A percentile compares a stretch with the other conserved stretches of the same genome.
Conservation (phyloP, 2,797 vertebrate genomes). For the Dicrostonyx torquatus region DNA sequence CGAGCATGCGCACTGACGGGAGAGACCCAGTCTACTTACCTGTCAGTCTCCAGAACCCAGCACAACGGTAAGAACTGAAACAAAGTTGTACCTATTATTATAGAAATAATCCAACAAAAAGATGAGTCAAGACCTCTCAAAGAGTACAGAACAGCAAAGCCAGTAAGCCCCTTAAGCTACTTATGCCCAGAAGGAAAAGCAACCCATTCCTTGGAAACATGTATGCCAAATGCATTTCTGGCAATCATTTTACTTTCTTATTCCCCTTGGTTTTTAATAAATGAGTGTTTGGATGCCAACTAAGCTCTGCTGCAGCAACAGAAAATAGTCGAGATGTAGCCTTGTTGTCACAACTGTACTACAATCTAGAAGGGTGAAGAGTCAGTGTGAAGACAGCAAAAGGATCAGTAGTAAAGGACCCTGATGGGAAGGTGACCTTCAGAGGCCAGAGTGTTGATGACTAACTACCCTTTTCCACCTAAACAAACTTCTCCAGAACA, state of each 20-base stretch:
- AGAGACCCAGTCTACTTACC: neutral
- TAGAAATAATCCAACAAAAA: conserved; percentile 46
- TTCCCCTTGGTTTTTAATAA: conserved; percentile 60
- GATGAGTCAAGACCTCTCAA: neutral
- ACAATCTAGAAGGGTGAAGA: conserved; percentile 3
- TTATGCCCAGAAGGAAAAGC: conserved; percentile 53
- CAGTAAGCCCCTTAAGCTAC: conserved; percentile 51
- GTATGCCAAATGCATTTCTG: conserved; percentile 61
- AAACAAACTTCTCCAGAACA: conserved; percentile 50
- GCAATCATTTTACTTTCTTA: conserved; percentile 66
- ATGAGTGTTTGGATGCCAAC: conserved; percentile 48
- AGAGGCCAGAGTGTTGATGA: neutral
- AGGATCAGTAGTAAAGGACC: neutral
- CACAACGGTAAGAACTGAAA: neutral
- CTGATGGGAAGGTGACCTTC: neutral
- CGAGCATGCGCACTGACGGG: neutral
- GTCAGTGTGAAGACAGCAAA: neutral
- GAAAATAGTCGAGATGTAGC: conserved; percentile 46
- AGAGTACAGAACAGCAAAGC: conserved; percentile 34
- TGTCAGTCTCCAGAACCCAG: conserved; percentile 19
- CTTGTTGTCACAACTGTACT: neutral
- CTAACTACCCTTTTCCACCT: conserved; percentile 8
- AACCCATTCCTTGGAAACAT: conserved; percentile 58
- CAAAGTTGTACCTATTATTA: conserved; percentile 3
- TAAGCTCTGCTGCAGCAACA: conserved; percentile 38